Evolutionary conservation across 2,888 invertebrate genomes (phyloP), one percentile per base, ranked within the genome.

Genomic region (Cosmia pyralina): DNA sequence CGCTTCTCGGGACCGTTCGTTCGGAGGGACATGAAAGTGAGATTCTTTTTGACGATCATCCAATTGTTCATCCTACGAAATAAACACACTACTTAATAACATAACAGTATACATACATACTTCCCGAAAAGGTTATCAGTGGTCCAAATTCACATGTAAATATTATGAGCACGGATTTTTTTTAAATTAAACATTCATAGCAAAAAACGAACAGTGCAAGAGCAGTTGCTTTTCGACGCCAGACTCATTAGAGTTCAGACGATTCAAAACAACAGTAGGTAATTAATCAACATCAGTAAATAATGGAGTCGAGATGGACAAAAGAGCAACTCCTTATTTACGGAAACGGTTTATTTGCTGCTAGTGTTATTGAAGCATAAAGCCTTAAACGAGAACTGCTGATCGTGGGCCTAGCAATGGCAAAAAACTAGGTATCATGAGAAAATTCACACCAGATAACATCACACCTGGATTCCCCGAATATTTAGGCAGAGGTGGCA

Each of bases 231-330:
- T 44, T 28, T 52, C 38, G 34, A 66, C 65, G 48, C 38, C 53
- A 52, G 38, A 57, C 44, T 75, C 50, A 67, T 63, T 75, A 80
- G 66, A 48, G 44, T 44, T 41, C 58, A 44, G 22, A 58, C 17
- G n/a, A 81, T 65, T 68, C 44, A 76, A 68, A 71, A 69, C 60
- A 76, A 66, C n/a, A 77, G 38, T n/a, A 58, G 48, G 48, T 55
- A 69, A 62, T 60, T 68, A 69, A 64, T 71, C 62, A 69, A 66
- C 65, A 63, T 62, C 41, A 75, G 62, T 50, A 62, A 68, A 76
- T 52, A 76, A 64, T 60, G 38, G 6, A 71, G n/a, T n/a, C n/a
- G n/a, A n/a, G 44, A 64, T 17, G 34, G 59, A 76, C 70, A 55
- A 62, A 75, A 69, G 38, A 57, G 34, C n/a, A 64, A 55, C 48